phyloP scores from a whole-genome alignment of 2,797 vertebrate species.

The Paedocypris micromegethes region DNA sequence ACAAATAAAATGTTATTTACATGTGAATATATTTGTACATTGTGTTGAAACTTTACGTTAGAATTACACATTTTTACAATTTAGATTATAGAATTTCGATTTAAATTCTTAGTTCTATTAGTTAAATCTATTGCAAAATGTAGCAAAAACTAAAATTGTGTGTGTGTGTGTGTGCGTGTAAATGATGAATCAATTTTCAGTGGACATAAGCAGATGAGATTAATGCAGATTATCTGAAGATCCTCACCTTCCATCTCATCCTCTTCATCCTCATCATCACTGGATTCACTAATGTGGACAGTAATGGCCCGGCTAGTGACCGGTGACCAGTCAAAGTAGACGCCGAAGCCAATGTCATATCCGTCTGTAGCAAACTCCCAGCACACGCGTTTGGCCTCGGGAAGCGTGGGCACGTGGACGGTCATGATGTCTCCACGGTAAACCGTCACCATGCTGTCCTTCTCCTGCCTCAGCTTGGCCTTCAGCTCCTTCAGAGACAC shows the following conservation, averaged over 20 bases:
- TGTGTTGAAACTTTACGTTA: too few relatives aligned
- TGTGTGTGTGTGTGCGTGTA: too few relatives aligned
- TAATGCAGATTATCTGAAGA: neutral
- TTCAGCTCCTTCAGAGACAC: conserved; percentile 88
- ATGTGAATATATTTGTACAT: too few relatives aligned
- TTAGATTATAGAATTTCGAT: too few relatives aligned
- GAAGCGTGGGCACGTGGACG: conserved; percentile 88
- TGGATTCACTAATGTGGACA: conserved; percentile 96
- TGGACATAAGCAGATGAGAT: conserved; percentile 12
- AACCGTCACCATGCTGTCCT: conserved; percentile 86
- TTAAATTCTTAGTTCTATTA: too few relatives aligned
- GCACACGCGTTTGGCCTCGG: conserved; percentile 87
- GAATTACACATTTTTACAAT: too few relatives aligned
- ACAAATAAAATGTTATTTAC: too few relatives aligned
- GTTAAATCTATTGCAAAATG: too few relatives aligned
- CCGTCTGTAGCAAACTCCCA: conserved; percentile 97
- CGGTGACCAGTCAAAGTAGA: conserved; percentile 95
- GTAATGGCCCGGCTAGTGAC: conserved; percentile 90
- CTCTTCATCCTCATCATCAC: conserved; percentile 95
- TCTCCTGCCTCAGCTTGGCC: conserved; percentile 81
- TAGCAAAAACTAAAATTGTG: too few relatives aligned
- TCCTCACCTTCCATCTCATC: conserved; percentile 86
- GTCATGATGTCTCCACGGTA: conserved; percentile 95
- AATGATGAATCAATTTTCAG: too few relatives aligned
- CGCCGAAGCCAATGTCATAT: conserved; percentile 95